phyloP scores from a whole-genome alignment of 2,113 vertebrate genomes.

The Gallinago undulata region DNA sequence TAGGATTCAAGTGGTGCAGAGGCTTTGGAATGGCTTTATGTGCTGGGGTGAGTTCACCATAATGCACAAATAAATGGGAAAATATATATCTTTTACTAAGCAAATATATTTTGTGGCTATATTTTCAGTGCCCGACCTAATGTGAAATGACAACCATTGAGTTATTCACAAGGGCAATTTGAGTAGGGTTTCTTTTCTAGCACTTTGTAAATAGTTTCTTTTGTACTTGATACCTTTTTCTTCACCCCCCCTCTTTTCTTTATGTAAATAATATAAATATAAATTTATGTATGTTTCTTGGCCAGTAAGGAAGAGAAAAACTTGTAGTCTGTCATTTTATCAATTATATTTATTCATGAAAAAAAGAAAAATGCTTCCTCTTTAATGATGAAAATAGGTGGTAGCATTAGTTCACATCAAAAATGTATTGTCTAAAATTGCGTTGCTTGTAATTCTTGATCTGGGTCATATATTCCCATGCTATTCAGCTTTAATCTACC shows the following conservation, averaged over 20 bases:
- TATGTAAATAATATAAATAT: background rate
- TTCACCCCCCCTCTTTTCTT: background rate
- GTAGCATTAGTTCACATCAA: background rate
- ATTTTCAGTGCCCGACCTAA: background rate
- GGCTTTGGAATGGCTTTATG: background rate
- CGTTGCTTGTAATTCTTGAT: background rate
- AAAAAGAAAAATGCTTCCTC: background rate
- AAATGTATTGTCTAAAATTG: background rate
- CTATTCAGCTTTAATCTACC: background rate
- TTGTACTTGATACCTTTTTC: background rate
- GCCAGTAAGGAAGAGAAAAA: background rate
- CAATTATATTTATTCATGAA: background rate
- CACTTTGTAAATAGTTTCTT: background rate
- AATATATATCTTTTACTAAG: background rate
- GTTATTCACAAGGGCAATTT: background rate
- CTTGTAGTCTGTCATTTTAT: background rate
- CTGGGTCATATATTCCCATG: background rate
- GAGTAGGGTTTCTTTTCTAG: background rate
- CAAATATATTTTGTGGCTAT: background rate
- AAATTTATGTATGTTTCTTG: background rate
- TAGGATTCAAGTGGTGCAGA: background rate
- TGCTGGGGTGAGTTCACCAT: background rate
- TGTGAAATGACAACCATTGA: background rate
- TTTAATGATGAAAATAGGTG: background rate
- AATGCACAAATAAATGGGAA: constrained; percentile 1